These are phyloP conservation scores for Solenodon paradoxus DNA, from an alignment of 2,113 vertebrate genomes.

Conservation along the genomic window DNA sequence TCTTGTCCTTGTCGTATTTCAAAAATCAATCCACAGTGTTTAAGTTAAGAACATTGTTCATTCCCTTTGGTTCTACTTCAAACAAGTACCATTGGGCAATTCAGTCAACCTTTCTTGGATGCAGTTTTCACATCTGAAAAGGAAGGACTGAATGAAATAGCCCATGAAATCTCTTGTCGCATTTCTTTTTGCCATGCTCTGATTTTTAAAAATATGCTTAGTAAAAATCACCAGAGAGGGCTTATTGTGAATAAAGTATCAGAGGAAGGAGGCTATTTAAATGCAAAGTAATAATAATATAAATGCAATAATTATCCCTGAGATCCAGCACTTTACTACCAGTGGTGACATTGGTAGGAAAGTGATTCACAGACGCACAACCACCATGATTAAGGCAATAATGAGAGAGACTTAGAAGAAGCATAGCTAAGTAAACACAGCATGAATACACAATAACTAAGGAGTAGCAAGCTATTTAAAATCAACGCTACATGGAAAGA, in stretches of 20 bases:
- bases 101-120: neutral
- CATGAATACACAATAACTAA: neutral
- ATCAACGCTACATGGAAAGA: neutral
- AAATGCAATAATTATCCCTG: slow-evolving; percentile 52
- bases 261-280: slow-evolving; percentile 46
- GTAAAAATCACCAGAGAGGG: neutral
- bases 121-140: slow-evolving; percentile 32
- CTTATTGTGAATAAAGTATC: slow-evolving; percentile 41
- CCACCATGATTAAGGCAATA: slow-evolving; percentile 18
- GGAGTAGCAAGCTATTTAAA: neutral
- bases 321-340: slow-evolving; percentile 14
- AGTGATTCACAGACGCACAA: slow-evolving; percentile 16
- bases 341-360: slow-evolving; percentile 8
- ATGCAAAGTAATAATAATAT: slow-evolving; percentile 58
- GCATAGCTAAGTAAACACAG: neutral
- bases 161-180: neutral
- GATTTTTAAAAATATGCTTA: slow-evolving; percentile 27
- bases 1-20: neutral
- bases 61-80: neutral
- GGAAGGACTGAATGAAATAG: neutral
- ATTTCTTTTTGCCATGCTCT: neutral
- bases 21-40: neutral
- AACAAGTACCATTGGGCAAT: neutral
- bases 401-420: neutral
- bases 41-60: neutral